A percentile compares a stretch with the other conserved stretches of the same genome.
Evolutionary conservation across 2,888 invertebrate species (phyloP).

Genomic region (Drosophila paramelanica): DNA sequence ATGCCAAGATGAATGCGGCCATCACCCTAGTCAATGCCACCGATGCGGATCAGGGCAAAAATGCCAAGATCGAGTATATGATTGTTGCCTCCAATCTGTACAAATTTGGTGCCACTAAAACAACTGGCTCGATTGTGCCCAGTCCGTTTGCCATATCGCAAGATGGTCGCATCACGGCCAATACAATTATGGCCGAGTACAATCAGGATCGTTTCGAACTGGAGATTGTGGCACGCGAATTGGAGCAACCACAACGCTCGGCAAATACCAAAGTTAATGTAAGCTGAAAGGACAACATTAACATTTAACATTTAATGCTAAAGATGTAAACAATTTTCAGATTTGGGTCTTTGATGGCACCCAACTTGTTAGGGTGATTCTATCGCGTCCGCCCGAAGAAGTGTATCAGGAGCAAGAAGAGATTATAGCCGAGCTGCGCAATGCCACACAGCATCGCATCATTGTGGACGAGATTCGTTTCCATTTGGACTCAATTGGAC

Average conservation of each 20-base stretch:
- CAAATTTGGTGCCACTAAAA: conserved; percentile 90
- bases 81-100: conserved; percentile 93
- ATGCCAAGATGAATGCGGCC: conserved; percentile 91
- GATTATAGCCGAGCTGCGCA: conserved; percentile 90
- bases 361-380: conserved; percentile 92
- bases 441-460: conserved; percentile 91
- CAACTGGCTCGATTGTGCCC: conserved; percentile 93
- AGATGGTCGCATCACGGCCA: conserved; percentile 86
- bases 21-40: conserved; percentile 91
- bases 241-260: conserved; percentile 91
- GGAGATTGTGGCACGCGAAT: conserved; percentile 93
- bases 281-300: conserved; percentile 79
- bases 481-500: conserved; percentile 88
- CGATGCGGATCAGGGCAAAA: conserved; percentile 93
- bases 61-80: conserved; percentile 92
- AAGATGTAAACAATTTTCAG: conserved; percentile 85
- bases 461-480: conserved; percentile 92
- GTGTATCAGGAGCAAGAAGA: conserved; percentile 90
- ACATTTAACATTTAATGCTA: not conserved
- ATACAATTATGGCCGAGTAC: conserved; percentile 94
- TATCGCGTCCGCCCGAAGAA: conserved; percentile 92
- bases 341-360: conserved; percentile 95
- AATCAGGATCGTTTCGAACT: conserved; percentile 94
- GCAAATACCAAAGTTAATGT: conserved; percentile 92
- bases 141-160: conserved; percentile 89